A percentile compares a stretch with the other conserved stretches of the same genome.
Evolutionary conservation across 2,113 vertebrate genomes (phyloP).

Genomic region (Agapornis roseicollis): DNA sequence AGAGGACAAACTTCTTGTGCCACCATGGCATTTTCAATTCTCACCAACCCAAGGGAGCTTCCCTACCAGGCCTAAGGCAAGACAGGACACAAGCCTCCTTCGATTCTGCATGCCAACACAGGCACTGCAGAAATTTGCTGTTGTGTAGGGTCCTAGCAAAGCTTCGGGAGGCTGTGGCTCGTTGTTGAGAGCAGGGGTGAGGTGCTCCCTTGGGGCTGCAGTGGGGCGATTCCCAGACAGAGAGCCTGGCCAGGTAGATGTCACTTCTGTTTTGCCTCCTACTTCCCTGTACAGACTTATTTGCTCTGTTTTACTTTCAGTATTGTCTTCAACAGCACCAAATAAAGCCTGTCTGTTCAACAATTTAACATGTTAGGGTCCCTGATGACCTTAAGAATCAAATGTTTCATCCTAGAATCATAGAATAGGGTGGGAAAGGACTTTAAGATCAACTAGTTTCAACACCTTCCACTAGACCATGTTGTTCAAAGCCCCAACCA

Average conservation of each 20-base stretch:
- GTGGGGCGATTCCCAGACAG: neutral
- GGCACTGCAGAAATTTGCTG: neutral
- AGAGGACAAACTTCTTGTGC: neutral
- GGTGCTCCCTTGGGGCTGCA: slow-evolving; percentile 42
- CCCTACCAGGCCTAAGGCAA: neutral
- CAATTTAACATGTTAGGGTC: accelerated
- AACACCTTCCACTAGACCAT: neutral
- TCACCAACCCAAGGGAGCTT: neutral
- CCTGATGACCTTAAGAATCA: neutral
- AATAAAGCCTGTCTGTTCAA: neutral
- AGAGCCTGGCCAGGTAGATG: slow-evolving; percentile 27
- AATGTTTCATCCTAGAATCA: neutral
- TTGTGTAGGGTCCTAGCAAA: neutral
- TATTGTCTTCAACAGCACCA: neutral
- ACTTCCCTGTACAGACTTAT: neutral
- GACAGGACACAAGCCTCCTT: neutral
- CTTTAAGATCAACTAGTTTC: neutral
- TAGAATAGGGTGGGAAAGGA: neutral
- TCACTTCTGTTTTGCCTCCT: neutral
- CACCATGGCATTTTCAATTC: neutral
- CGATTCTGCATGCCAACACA: neutral
- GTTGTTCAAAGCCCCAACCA: neutral
- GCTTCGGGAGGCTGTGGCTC: neutral
- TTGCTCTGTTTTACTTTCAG: neutral
- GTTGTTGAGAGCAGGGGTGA: neutral